A percentile compares a stretch with the other conserved stretches of the same genome.
phyloP scores from a whole-genome alignment of 2,888 invertebrate genomes.

The Tipula confusa region DNA sequence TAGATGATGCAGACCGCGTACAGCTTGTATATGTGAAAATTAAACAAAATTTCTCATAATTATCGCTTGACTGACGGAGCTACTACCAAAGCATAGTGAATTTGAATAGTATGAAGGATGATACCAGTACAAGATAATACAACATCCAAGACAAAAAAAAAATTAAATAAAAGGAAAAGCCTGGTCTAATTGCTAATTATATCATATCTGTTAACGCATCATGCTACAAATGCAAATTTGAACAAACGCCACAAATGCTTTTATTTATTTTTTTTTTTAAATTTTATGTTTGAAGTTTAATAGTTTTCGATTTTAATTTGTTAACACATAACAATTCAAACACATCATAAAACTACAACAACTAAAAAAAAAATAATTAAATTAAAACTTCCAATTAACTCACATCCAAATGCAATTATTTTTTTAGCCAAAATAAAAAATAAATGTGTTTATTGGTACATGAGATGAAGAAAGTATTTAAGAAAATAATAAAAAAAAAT shows the following conservation, averaged over 20 bases:
- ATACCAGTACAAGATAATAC: no score
- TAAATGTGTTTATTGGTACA: neutral
- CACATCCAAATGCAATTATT: neutral
- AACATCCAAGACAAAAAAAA: no score
- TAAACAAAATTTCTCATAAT: no score
- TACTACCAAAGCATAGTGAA: no score
- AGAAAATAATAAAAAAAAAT: neutral
- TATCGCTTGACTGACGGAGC: no score
- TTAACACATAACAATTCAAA: neutral
- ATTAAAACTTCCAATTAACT: neutral
- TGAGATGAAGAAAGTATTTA: neutral
- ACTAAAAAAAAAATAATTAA: neutral
- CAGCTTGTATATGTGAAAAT: no score
- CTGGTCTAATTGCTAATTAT: no score
- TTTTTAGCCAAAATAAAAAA: neutral
- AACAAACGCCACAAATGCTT: neutral
- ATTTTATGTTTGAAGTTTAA: neutral
- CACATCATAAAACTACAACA: neutral
- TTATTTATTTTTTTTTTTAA: neutral
- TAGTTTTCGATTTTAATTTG: neutral
- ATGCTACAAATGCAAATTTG: no score
- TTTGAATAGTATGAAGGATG: no score
- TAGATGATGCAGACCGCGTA: no score
- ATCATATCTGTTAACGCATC: no score
- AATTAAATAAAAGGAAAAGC: no score